A percentile compares a stretch with the other conserved stretches of the same genome.
Evolutionary conservation across 2,797 vertebrate genomes (phyloP).

Genomic region (Enoplosus armatus): DNA sequence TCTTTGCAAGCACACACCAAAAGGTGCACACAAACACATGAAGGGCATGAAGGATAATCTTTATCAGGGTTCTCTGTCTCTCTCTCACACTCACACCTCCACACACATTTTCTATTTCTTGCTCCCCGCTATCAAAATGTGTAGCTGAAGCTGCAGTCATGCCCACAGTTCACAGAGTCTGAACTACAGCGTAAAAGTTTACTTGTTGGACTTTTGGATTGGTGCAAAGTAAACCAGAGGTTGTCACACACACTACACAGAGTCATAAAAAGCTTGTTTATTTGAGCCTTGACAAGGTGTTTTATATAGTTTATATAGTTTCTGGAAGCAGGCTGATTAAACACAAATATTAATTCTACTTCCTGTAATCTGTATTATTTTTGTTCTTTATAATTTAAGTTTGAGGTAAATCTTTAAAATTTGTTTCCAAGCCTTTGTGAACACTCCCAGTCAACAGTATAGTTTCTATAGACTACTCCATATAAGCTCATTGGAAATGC

Average conservation of each 20-base stretch:
- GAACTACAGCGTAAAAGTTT: not conserved
- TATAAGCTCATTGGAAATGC: not conserved
- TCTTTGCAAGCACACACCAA: not conserved
- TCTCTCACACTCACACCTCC: no score
- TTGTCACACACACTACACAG: not conserved
- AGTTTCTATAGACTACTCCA: not conserved
- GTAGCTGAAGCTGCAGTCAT: not conserved
- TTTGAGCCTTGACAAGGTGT: not conserved
- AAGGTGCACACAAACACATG: not conserved
- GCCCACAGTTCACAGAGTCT: not conserved
- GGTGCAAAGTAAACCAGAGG: conserved; percentile 3
- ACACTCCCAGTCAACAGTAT: not conserved
- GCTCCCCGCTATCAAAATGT: not conserved
- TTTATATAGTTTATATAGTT: not conserved
- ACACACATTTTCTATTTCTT: not conserved
- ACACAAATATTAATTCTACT: not conserved
- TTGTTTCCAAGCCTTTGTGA: not conserved
- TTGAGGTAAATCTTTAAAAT: not conserved
- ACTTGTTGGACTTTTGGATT: not conserved
- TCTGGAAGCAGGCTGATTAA: not conserved
- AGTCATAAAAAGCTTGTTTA: conserved; percentile 5
- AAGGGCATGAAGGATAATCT: not conserved
- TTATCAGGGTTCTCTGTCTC: not conserved
- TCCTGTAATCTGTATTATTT: not conserved
- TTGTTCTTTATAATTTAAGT: not conserved